A percentile compares a stretch with the other conserved stretches of the same genome.
phyloP scores from a whole-genome alignment of 2,888 invertebrate species.

The Meandrusa payeni region DNA sequence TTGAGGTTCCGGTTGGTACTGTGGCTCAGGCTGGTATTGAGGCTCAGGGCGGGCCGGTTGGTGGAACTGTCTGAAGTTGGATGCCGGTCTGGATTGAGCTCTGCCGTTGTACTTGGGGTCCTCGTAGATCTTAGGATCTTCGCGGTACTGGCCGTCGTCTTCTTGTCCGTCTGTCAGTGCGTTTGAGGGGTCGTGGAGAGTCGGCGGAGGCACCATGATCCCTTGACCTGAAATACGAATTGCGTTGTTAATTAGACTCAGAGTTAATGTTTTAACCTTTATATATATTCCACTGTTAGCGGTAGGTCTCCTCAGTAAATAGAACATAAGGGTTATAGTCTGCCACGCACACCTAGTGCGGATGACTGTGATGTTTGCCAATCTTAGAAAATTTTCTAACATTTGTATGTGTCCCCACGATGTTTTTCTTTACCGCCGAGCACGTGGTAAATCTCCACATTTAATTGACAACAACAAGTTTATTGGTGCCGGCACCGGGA shows the following conservation, averaged over 20 bases:
- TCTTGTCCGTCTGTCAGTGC: constrained; percentile 83
- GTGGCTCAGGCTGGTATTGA: constrained; percentile 35
- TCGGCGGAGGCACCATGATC: constrained; percentile 92
- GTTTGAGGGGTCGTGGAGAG: constrained; percentile 79
- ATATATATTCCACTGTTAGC: too few species aligned
- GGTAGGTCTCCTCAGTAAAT: too few species aligned
- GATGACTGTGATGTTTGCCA: too few species aligned
- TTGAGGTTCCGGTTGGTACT: constrained; percentile 39
- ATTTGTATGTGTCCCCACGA: too few species aligned
- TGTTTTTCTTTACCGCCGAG: too few species aligned
- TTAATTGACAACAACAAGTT: too few species aligned
- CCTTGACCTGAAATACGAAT: constrained; percentile 70
- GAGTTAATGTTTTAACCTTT: too few species aligned
- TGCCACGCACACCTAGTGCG: too few species aligned
- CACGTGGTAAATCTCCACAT: too few species aligned
- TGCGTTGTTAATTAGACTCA: constrained; percentile 5
- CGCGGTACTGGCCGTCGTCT: constrained; percentile 92
- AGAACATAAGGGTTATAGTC: too few species aligned
- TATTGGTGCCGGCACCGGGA: too few species aligned
- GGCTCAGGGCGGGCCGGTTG: constrained; percentile 36
- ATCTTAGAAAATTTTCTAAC: too few species aligned
- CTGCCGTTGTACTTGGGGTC: constrained; percentile 82
- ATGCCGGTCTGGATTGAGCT: constrained; percentile 43
- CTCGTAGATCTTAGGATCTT: constrained; percentile 90
- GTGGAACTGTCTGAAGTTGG: constrained; percentile 49